phyloP scores from a whole-genome alignment of 2,797 vertebrate genomes.

The Scolopax rusticola region DNA sequence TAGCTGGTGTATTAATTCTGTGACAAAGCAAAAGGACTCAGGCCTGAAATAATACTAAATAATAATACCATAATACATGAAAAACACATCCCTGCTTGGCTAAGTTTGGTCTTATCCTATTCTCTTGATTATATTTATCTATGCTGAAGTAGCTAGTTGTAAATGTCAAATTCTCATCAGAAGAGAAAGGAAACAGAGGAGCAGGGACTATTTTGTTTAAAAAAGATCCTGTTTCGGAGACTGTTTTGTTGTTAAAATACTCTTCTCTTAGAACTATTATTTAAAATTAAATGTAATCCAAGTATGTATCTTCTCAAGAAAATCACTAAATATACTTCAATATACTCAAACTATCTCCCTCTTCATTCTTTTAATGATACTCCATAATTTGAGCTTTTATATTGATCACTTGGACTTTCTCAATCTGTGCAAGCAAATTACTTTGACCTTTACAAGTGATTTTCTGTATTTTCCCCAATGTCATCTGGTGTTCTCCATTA shows the following conservation, averaged over 20 bases:
- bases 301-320: not conserved
- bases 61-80: not conserved
- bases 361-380: not conserved
- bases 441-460: not conserved
- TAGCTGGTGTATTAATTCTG: not conserved
- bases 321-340: not conserved
- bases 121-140: not conserved
- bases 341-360: not conserved
- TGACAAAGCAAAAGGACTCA: not conserved
- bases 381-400: not conserved
- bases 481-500: not conserved
- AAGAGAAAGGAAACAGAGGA: not conserved
- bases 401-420: not conserved
- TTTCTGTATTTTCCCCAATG: not conserved
- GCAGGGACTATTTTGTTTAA: not conserved
- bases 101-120: not conserved
- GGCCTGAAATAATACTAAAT: not conserved
- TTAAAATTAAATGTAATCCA: not conserved
- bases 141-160: not conserved
- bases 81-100: not conserved
- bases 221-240: not conserved
- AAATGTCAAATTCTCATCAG: not conserved
- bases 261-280: not conserved
- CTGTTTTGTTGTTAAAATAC: not conserved
- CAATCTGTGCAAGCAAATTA: not conserved